Evolutionary conservation across 2,888 invertebrate species (phyloP), one percentile per base, ranked within the genome.

Genomic region (Empis stercorea): DNA sequence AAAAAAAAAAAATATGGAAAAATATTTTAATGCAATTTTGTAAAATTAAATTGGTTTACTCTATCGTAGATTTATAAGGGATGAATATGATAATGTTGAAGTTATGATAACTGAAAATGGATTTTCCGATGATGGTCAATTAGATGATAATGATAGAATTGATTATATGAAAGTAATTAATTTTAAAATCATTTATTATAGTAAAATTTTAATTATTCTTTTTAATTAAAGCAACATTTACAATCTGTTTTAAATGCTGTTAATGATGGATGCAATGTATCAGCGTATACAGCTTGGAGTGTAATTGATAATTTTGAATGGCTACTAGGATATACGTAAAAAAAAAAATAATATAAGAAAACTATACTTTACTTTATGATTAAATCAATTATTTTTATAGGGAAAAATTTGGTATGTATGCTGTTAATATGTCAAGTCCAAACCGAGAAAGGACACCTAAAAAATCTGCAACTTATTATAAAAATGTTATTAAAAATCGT

Each of bases 331-430:
- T 64, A 58, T 44, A 62, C 60, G 63, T 61, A 52, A 59, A 58
- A 53, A n/a, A n/a, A n/a, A n/a, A n/a, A n/a, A n/a, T n/a, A n/a
- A n/a, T n/a, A n/a, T n/a, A n/a, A n/a, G n/a, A n/a, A n/a, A n/a
- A n/a, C n/a, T n/a, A n/a, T n/a, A n/a, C n/a, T n/a, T n/a, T n/a
- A n/a, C n/a, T n/a, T 48, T 52, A 54, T 20, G 37, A 44, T 40
- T 48, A 43, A 39, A 16, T 41, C 42, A 20, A 30, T 32, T 17
- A 44, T 56, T 45, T 34, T 74, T 75, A 45, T 63, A 81, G 81
- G 11, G 71, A 74, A 52, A 76, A 73, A 59, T 86, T 81, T 64
- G 86, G 87, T 7, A 55, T 86, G 1, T 80, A 79, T 55, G 70
- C 76, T 55, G 81, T 86, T 1, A 76, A 87, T 59, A 81, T 81